phyloP scores from a whole-genome alignment of 2,888 invertebrate species.

The Pimpla rufipes region DNA sequence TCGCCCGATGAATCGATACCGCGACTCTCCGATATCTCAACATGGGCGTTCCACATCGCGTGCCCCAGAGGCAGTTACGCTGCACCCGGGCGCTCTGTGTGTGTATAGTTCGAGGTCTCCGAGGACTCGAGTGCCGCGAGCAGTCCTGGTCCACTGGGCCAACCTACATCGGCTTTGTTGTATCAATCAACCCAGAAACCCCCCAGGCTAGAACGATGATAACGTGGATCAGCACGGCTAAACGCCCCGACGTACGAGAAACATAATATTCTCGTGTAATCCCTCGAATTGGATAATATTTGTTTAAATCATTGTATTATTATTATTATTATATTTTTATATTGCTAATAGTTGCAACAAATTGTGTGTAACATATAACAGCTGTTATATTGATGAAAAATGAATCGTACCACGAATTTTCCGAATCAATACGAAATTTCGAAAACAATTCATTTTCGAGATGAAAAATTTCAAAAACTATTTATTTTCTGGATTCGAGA shows the following conservation, averaged over 20 bases:
- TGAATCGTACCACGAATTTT: too few species aligned
- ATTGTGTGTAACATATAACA: too few species aligned
- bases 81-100: neutral
- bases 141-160: constrained; percentile 4
- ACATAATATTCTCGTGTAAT: neutral
- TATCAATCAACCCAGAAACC: constrained; percentile 22
- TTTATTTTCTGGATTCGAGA: too few species aligned
- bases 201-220: constrained; percentile 11
- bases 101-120: constrained; percentile 19
- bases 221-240: neutral
- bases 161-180: constrained; percentile 46
- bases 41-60: constrained; percentile 14
- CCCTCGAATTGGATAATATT: neutral
- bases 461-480: too few species aligned
- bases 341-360: too few species aligned
- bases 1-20: constrained; percentile 47
- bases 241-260: neutral
- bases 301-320: too few species aligned
- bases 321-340: too few species aligned
- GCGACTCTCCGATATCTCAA: constrained; percentile 59
- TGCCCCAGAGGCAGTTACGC: neutral
- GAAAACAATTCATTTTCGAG: too few species aligned
- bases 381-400: too few species aligned
- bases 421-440: too few species aligned
- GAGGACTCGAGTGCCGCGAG: constrained; percentile 45